A percentile compares a stretch with the other conserved stretches of the same genome.
Evolutionary conservation across 2,113 vertebrate genomes (phyloP).

Genomic region (Podiceps cristatus): DNA sequence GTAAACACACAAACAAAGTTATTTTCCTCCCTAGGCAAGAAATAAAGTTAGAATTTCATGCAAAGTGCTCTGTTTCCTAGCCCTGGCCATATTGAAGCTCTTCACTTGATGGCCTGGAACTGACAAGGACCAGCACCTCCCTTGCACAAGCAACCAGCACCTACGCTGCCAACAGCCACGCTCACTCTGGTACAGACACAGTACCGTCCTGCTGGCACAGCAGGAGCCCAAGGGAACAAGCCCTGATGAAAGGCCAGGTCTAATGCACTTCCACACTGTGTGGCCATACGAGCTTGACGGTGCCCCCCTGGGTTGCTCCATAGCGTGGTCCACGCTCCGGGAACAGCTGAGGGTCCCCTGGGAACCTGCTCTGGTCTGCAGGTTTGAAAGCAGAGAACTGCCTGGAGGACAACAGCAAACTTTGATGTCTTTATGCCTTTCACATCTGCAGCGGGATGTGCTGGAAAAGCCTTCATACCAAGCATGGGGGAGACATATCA

Average conservation of each 20-base stretch:
- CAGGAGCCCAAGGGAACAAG: neutral
- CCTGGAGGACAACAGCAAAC: neutral
- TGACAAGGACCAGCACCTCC: neutral
- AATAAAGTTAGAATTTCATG: neutral
- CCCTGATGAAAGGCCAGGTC: neutral
- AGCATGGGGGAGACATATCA: neutral
- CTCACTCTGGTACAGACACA: neutral
- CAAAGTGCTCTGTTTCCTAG: neutral
- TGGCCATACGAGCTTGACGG: fast-evolving
- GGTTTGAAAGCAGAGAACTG: neutral
- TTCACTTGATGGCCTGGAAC: neutral
- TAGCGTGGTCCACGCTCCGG: fast-evolving
- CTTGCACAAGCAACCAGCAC: neutral
- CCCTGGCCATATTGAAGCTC: neutral
- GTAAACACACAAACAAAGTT: slow-evolving; percentile 38
- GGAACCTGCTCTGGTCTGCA: neutral
- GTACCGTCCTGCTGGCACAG: neutral
- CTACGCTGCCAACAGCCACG: fast-evolving
- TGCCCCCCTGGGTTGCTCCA: neutral
- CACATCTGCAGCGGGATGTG: neutral
- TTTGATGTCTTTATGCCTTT: neutral
- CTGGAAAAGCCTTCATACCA: neutral
- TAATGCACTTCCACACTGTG: neutral
- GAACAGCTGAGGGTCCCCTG: neutral
- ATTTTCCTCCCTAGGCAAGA: neutral